phyloP scores from a whole-genome alignment of 2,888 invertebrate genomes.

The Stenolophus ochropezus region DNA sequence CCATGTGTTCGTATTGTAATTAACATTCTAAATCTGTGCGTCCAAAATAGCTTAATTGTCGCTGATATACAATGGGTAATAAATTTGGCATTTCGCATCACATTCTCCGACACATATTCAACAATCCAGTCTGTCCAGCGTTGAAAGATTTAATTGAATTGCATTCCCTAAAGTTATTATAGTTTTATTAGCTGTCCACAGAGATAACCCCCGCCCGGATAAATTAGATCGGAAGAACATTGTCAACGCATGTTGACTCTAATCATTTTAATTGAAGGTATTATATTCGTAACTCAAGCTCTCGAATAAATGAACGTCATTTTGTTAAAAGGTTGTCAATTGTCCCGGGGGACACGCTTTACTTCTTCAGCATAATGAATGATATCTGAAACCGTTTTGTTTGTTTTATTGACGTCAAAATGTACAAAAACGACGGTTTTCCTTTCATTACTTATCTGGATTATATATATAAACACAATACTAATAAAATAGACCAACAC shows the following conservation, averaged over 20 bases:
- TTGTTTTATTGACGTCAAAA: constrained; percentile 13
- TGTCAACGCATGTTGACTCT: neutral
- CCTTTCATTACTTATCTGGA: neutral
- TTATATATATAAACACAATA: neutral
- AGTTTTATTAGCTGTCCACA: neutral
- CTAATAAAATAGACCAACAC: too few species aligned
- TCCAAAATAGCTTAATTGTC: too few species aligned
- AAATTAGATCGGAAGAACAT: neutral
- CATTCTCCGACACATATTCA: too few species aligned
- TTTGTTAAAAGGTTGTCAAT: constrained; percentile 25
- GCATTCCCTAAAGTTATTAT: neutral
- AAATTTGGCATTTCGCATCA: too few species aligned
- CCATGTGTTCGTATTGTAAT: too few species aligned
- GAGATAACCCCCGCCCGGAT: neutral
- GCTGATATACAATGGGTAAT: too few species aligned
- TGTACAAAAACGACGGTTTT: neutral
- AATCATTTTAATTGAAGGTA: constrained; percentile 35
- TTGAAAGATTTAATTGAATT: too few species aligned
- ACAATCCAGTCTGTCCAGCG: too few species aligned
- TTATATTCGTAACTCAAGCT: constrained; percentile 8
- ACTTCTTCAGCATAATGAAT: neutral
- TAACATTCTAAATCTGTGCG: too few species aligned
- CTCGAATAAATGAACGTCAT: constrained; percentile 27
- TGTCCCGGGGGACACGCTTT: neutral
- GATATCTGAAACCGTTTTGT: neutral